Evolutionary conservation across 2,888 invertebrate species (phyloP).

Genomic region (Chrysolina oricalcia): DNA sequence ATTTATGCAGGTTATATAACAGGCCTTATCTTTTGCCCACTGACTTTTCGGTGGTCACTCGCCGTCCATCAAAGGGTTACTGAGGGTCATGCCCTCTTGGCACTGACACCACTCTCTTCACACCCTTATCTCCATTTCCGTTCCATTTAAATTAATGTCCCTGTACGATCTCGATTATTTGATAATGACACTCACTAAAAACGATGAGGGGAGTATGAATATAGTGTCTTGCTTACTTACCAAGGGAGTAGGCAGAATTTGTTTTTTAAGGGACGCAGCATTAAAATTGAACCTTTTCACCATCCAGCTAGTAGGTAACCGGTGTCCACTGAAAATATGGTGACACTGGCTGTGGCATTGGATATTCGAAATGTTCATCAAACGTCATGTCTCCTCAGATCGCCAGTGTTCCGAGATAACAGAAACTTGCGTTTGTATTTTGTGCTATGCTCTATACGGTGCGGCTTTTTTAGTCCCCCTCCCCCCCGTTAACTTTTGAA

Average conservation of each 20-base stretch:
- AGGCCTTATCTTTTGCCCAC: background rate
- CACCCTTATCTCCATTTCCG: slow-evolving; percentile 29
- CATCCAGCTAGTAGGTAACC: too few relatives aligned
- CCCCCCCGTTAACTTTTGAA: too few relatives aligned
- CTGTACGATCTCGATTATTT: slow-evolving; percentile 28
- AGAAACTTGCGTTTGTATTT: too few relatives aligned
- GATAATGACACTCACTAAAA: slow-evolving; percentile 8
- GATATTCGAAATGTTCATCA: too few relatives aligned
- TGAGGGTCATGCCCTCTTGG: slow-evolving; percentile 28
- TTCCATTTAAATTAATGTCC: slow-evolving; percentile 28
- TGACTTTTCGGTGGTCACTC: slow-evolving; percentile 30
- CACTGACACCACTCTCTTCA: slow-evolving; percentile 20
- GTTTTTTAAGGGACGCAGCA: background rate
- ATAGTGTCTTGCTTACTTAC: slow-evolving; percentile 4
- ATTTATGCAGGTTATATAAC: slow-evolving; percentile 1
- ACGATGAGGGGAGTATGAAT: slow-evolving; percentile 15
- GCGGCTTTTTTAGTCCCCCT: too few relatives aligned
- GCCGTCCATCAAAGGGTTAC: slow-evolving; percentile 23
- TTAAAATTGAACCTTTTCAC: too few relatives aligned
- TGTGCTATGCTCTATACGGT: too few relatives aligned
- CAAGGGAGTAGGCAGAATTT: background rate
- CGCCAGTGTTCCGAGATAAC: too few relatives aligned
- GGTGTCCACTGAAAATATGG: too few relatives aligned
- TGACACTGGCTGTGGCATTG: too few relatives aligned
- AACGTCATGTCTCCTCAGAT: too few relatives aligned